Evolutionary conservation across 2,797 vertebrate species (phyloP), one percentile per base, ranked within the genome.

Genomic region (Remorina albescens): DNA sequence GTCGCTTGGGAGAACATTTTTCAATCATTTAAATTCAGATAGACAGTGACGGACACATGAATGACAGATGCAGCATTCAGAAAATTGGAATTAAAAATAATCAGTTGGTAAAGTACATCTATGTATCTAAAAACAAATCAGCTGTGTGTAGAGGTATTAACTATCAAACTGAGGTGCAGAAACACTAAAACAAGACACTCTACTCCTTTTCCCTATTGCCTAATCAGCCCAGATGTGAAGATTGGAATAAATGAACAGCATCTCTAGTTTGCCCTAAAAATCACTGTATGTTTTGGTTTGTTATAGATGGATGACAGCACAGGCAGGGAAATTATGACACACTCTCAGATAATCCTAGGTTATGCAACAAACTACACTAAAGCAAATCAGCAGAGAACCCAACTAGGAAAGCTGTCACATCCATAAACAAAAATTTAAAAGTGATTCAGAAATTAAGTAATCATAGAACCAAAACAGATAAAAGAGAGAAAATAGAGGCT

Each of bases 301-400:
- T 26, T 57, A 21, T 26, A 37, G 19, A 65, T 37, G 51, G 34
- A 59, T 39, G 32, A 23, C 68, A 67, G 8, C 59, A 57, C 54
- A 76, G 58, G 28, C 25, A 59, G 53, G 32, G 37, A 60, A 41
- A 74, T 73, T 36, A 67, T 10, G 23, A 62, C 61, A 44, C 47
- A 74, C 58, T 39, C 59, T 57, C 42, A 67, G 34, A 77, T 79
- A 78, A 83, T 80, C 76, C 74, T 59, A 36, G 34, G 68, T 80
- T 80, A 86, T 56, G 58, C 53, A 87, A 81, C 67, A 78, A 74
- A 76, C 69, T 21, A 62, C 30, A 72, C 37, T 32, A 63, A 67
- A 25, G 49, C 47, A 49, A 78, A 72, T 71, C 54, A 67, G 60
- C 36, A 71, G 44, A 60, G 78, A 77, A 56, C 12, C 10, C 36